A percentile compares a stretch with the other conserved stretches of the same genome.
These are phyloP conservation scores for Drosophila oshimai DNA, from an alignment of 1,140 invertebrate species.

Conservation along the genomic window DNA sequence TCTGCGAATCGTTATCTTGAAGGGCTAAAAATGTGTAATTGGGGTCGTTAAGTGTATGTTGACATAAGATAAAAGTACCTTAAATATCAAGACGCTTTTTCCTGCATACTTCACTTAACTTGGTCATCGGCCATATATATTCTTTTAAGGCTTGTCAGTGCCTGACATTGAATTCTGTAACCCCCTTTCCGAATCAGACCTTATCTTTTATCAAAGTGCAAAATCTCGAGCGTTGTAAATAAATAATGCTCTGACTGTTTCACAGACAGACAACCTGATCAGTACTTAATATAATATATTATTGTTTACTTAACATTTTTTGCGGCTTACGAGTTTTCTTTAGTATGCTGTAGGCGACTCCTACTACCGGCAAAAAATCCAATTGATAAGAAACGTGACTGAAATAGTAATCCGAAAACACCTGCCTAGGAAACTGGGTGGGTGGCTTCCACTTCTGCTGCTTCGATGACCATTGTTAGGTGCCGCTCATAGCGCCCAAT, in stretches of 20 bases:
- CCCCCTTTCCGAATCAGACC: not conserved
- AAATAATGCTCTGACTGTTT: slow-evolving; percentile 1
- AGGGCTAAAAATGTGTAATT: not conserved
- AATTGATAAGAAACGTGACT: slow-evolving; percentile 22
- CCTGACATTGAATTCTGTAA: not conserved
- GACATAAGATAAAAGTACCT: not conserved
- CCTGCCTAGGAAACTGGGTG: slow-evolving; percentile 28
- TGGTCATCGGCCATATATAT: not conserved
- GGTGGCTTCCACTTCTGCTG: slow-evolving; percentile 36
- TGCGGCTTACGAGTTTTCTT: not conserved
- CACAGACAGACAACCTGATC: not conserved
- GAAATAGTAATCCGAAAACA: slow-evolving; percentile 25
- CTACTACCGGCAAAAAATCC: slow-evolving; percentile 20
- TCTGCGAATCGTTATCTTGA: not conserved
- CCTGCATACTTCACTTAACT: not conserved
- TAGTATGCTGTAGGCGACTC: slow-evolving; percentile 16
- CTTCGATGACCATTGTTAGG: slow-evolving; percentile 19
- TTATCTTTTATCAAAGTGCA: not conserved
- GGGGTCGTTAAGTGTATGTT: not conserved
- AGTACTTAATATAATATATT: not conserved
- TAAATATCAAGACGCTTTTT: not conserved
- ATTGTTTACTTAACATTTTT: slow-evolving; percentile 1
- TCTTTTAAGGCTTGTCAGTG: no score
- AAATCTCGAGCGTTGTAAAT: not conserved
- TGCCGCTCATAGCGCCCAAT: slow-evolving; percentile 38